Percentiles rank a stretch among this genome's conserved stretches.
Conservation (phyloP, 2,113 vertebrate genomes). For the Vulpes ferrilata region DNA sequence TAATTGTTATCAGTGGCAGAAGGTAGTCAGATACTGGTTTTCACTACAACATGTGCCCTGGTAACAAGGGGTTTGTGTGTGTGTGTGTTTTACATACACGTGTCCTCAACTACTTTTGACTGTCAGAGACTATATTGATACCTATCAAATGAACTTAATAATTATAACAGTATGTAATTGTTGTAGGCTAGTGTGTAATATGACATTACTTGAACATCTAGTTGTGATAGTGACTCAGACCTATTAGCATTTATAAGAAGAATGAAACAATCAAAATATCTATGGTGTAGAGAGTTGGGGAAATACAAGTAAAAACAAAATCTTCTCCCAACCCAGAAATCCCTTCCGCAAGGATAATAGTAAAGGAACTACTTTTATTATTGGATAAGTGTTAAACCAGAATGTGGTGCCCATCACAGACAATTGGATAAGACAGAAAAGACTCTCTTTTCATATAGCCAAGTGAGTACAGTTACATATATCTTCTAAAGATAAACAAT, state of each 20-base stretch:
- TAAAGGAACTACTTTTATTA: neutral
- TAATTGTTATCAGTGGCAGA: neutral
- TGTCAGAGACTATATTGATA: neutral
- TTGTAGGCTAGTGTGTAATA: neutral
- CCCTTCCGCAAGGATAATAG: neutral
- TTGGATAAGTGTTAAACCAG: neutral
- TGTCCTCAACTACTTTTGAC: neutral
- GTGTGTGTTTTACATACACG: neutral
- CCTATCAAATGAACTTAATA: neutral
- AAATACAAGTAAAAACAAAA: conserved; percentile 36
- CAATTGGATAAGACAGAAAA: neutral
- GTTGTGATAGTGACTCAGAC: neutral
- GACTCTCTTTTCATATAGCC: neutral
- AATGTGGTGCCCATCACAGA: neutral
- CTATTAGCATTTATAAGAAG: neutral
- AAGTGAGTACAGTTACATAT: neutral
- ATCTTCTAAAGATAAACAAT: neutral
- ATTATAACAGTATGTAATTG: neutral
- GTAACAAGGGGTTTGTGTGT: neutral
- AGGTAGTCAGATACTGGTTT: neutral
- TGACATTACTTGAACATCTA: neutral
- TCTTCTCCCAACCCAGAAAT: neutral
- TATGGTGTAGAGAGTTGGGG: neutral
- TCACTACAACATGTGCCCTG: neutral
- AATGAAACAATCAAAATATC: neutral